Evolutionary conservation across 2,888 invertebrate genomes (phyloP).

Genomic region (Nomada hirtipes): DNA sequence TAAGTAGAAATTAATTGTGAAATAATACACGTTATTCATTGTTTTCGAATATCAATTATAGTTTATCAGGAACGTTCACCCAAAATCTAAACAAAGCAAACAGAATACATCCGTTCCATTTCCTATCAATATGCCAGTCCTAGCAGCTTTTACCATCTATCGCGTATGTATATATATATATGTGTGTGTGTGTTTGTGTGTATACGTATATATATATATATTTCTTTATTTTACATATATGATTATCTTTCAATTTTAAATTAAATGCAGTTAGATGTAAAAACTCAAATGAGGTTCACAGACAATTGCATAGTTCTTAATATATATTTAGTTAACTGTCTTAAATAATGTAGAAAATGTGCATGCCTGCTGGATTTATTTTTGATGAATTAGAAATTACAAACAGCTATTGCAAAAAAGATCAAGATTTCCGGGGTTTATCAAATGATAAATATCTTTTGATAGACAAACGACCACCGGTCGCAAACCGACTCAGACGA

Average conservation of each 20-base stretch:
- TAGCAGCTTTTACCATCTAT: conserved; percentile 32
- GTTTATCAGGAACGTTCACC: conserved; percentile 62
- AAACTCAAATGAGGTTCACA: conserved; percentile 40
- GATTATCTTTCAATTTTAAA: conserved; percentile 50
- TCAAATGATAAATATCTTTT: conserved; percentile 55
- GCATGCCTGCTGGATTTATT: conserved; percentile 21
- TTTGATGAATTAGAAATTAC: conserved; percentile 28
- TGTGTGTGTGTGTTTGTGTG: not conserved
- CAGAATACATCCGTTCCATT: conserved; percentile 37
- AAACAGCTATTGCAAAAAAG: conserved; percentile 57
- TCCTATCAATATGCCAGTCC: conserved; percentile 37
- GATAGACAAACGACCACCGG: conserved; percentile 55
- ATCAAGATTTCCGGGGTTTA: conserved; percentile 35
- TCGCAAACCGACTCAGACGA: conserved; percentile 60
- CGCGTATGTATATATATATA: conserved; percentile 18
- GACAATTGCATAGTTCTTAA: conserved; percentile 38
- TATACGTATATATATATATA: conserved; percentile 17
- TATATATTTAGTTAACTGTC: not conserved
- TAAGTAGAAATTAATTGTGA: conserved; percentile 51
- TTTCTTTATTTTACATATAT: conserved; percentile 16
- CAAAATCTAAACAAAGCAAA: conserved; percentile 56
- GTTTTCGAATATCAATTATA: conserved; percentile 52
- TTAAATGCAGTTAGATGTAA: conserved; percentile 60
- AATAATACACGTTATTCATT: conserved; percentile 49
- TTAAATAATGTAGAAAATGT: conserved; percentile 35